Evolutionary conservation across 2,797 vertebrate genomes (phyloP).

Genomic region (Geotrypetes seraphini): DNA sequence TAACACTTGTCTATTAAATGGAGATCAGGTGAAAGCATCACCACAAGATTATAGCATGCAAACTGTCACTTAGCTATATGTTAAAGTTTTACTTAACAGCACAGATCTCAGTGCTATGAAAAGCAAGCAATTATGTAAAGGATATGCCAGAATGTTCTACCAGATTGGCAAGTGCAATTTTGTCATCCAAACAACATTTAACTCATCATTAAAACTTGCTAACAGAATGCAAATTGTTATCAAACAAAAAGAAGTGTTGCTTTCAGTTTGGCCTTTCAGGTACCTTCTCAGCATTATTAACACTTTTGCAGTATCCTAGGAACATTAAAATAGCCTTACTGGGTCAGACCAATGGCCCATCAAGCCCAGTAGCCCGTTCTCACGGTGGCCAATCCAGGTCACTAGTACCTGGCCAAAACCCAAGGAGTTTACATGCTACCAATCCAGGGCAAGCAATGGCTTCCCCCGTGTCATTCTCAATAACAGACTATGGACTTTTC

Average conservation of each 20-base stretch:
- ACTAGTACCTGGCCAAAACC: too few relatives aligned
- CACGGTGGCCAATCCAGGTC: too few relatives aligned
- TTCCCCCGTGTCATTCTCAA: too few relatives aligned
- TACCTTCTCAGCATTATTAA: not conserved
- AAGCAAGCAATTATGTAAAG: constrained; percentile 29
- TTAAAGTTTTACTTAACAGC: constrained; percentile 5
- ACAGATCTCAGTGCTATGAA: constrained; percentile 26
- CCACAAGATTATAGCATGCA: constrained; percentile 8
- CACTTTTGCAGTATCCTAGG: too few relatives aligned
- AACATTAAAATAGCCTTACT: too few relatives aligned
- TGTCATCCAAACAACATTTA: constrained; percentile 32
- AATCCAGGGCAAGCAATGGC: too few relatives aligned
- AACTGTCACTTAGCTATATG: constrained; percentile 12
- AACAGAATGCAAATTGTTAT: constrained; percentile 31
- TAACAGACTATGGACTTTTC: too few relatives aligned
- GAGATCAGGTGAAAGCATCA: constrained; percentile 17
- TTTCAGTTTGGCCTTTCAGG: constrained; percentile 2
- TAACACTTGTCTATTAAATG: constrained; percentile 6
- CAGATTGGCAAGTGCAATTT: too few relatives aligned
- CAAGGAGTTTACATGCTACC: too few relatives aligned
- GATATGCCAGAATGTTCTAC: constrained; percentile 18
- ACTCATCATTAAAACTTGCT: constrained; percentile 32
- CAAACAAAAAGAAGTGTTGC: constrained; percentile 5
- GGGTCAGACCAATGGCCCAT: too few relatives aligned
- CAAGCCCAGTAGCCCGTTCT: too few relatives aligned